Percentiles rank a stretch among this genome's conserved stretches.
Conservation (phyloP, 1,140 invertebrate genomes). For the Meteorus sp. region DNA sequence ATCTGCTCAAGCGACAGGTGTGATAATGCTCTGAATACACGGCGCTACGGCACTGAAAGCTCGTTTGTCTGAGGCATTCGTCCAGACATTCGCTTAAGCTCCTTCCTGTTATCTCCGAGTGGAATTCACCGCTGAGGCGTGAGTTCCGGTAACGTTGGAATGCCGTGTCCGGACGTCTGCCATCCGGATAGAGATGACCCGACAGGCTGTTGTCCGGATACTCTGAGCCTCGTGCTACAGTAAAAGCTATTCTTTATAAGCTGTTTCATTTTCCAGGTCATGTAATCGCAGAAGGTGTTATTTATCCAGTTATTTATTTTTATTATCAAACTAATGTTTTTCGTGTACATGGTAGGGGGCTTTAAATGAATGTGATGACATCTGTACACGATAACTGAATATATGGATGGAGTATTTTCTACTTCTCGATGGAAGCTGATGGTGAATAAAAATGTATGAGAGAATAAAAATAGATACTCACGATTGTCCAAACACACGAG, state of each 20-base stretch:
- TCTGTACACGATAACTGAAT: too few relatives aligned
- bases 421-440: neutral
- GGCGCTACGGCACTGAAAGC: slow-evolving; percentile 84
- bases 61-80: slow-evolving; percentile 83
- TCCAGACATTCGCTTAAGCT: slow-evolving; percentile 86
- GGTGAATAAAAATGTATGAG: neutral
- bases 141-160: slow-evolving; percentile 87
- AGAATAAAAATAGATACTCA: slow-evolving; percentile 61
- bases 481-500: slow-evolving; percentile 83
- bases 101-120: slow-evolving; percentile 84
- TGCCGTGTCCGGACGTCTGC: slow-evolving; percentile 80
- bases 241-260: slow-evolving; percentile 54
- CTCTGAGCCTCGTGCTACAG: slow-evolving; percentile 73
- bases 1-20: slow-evolving; percentile 81
- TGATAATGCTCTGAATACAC: slow-evolving; percentile 84
- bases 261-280: slow-evolving; percentile 28
- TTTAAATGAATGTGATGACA: too few relatives aligned
- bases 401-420: too few relatives aligned
- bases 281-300: too few relatives aligned
- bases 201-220: slow-evolving; percentile 81
- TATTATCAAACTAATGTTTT: too few relatives aligned
- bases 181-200: slow-evolving; percentile 78
- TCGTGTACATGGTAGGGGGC: too few relatives aligned
- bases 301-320: too few relatives aligned
- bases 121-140: slow-evolving; percentile 80